Evolutionary conservation across 2,888 invertebrate species (phyloP).

Genomic region (Coremacera marginata): DNA sequence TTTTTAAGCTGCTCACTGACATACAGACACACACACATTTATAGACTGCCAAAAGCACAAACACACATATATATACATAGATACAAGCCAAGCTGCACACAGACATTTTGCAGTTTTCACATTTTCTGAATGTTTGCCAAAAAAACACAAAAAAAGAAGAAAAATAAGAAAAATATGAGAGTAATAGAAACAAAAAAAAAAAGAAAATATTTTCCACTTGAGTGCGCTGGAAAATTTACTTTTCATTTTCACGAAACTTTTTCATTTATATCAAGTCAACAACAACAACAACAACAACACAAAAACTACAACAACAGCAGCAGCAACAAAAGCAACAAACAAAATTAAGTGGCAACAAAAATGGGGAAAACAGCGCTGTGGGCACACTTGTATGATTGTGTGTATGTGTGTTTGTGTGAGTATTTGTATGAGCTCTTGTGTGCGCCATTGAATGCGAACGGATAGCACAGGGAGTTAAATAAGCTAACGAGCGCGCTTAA

Average conservation of each 20-base stretch:
- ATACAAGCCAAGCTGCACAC: background rate
- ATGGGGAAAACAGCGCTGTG: background rate
- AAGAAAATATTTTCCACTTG: slow-evolving; percentile 29
- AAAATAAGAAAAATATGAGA: background rate
- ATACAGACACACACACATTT: background rate
- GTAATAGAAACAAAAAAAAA: background rate
- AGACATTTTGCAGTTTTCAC: slow-evolving; percentile 11
- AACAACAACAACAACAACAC: slow-evolving; percentile 9
- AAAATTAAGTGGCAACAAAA: slow-evolving; percentile 26
- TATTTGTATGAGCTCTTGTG: too few species aligned
- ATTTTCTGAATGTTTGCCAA: slow-evolving; percentile 1
- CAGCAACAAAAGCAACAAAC: slow-evolving; percentile 20
- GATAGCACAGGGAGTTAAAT: background rate
- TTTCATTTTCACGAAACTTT: slow-evolving; percentile 37
- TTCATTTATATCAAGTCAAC: slow-evolving; percentile 24
- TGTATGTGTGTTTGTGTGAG: too few species aligned
- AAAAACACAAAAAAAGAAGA: background rate
- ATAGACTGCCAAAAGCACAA: background rate
- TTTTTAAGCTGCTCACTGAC: background rate
- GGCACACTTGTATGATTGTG: too few species aligned
- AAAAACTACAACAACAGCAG: slow-evolving; percentile 1
- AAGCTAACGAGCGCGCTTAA: slow-evolving; percentile 19
- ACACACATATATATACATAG: background rate
- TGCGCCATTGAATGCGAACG: background rate
- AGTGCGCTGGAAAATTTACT: slow-evolving; percentile 28